Base-by-base conservation (phyloP, 2,797 vertebrate species). In the Cichlasoma orientale region DNA sequence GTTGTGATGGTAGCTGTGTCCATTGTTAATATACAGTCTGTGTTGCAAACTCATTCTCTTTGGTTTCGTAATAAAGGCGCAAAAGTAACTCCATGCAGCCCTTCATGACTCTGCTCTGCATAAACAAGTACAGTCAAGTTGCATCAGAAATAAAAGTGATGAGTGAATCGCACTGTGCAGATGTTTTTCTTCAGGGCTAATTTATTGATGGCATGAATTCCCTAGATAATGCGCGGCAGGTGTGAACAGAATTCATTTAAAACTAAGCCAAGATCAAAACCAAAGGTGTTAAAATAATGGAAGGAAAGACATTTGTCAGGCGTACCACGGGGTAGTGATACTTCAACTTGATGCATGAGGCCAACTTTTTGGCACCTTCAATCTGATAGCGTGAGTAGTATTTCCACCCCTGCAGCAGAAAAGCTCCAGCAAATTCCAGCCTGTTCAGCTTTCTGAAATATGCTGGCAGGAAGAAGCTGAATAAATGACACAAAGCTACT, bases 281-380 rank as follows among this genome's bases (percentile, higher is more conserved):
- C 68, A 85, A 69, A 79, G 38, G 63, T 79, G 57, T 73, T 77
- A 41, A 80, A 88, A 78, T 58, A 86, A 86, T 57, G 69, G 57
- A 13, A 75, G 25, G 47, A 29, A 38, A 86, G 75, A 73, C 76
- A 86, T 91, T 90, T 88, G 82, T 92, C 89, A 90, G 77, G 80
- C 23, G 44, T 77, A 82, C 70, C 72, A 52, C 79, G 5, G 77
- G 54, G 71, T 53, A 68, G 80, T 79, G 53, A 90, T 90, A 79
- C 80, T 87, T 90, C 86, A 91, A 71, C 75, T 77, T 92, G 90
- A 91, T 90, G 80, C 90, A 91, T 89, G 87, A 86, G 83, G 75
- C 59, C 80, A 86, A 79, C 79, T 76, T 78, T 89, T 83, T 89
- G 89, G 78, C 89, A 66, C 74, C 72, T 75, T 83, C 72, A 66